These are phyloP conservation scores for Sebastes steindachneri DNA, from an alignment of 2,797 vertebrate species.

Conservation along the genomic window DNA sequence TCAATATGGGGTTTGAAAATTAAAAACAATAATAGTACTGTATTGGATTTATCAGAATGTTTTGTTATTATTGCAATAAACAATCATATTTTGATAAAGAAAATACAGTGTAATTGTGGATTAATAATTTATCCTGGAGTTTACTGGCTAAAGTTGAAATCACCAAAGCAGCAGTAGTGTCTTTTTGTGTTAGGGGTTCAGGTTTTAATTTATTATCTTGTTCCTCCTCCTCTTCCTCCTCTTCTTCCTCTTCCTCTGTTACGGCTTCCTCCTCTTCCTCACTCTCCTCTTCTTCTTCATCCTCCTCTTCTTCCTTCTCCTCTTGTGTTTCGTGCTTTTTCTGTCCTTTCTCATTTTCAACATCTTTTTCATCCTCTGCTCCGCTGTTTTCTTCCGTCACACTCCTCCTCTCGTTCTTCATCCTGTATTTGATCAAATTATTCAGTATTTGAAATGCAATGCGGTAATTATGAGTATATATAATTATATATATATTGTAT, in stretches of 20 bases:
- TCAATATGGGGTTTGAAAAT: neutral
- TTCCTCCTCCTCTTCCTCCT: too few species aligned
- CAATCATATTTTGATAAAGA: neutral
- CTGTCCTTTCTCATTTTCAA: slow-evolving; percentile 68
- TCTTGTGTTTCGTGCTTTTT: slow-evolving; percentile 8
- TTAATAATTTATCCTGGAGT: neutral
- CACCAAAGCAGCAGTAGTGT: neutral
- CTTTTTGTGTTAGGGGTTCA: too few species aligned
- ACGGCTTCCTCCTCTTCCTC: too few species aligned
- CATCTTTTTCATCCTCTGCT: slow-evolving; percentile 76
- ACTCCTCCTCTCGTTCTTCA: slow-evolving; percentile 79
- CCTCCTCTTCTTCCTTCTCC: slow-evolving; percentile 63
- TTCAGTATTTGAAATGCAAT: neutral
- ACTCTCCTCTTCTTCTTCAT: slow-evolving; percentile 8
- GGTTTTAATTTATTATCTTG: too few species aligned
- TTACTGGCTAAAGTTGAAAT: neutral
- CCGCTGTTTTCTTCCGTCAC: slow-evolving; percentile 84
- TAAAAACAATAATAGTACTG: neutral
- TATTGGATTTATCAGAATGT: neutral
- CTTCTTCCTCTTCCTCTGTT: too few species aligned
- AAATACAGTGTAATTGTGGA: neutral
- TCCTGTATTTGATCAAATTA: slow-evolving; percentile 66
- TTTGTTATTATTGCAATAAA: slow-evolving; percentile 12
- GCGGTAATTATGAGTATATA: too few species aligned
- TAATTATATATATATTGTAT: too few species aligned